Percentiles rank a stretch among this genome's conserved stretches.
Conservation (phyloP, 2,888 invertebrate species). For the Pyralis farinalis region DNA sequence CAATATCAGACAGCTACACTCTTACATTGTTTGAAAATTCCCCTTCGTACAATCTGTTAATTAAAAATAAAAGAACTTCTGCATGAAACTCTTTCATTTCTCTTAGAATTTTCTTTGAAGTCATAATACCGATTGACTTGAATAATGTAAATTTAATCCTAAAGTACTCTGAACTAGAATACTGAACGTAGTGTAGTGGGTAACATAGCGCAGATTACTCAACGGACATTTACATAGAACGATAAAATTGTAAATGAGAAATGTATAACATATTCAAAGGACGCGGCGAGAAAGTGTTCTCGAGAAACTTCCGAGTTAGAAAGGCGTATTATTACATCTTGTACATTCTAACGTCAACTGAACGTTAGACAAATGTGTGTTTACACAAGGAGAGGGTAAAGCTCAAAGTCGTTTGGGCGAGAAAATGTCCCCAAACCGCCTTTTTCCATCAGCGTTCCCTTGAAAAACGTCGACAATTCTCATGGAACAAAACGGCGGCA, state of each 20-base stretch:
- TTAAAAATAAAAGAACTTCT: too few relatives aligned
- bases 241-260: constrained; percentile 5
- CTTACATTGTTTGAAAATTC: too few relatives aligned
- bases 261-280: constrained; percentile 2
- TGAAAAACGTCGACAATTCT: constrained; percentile 9
- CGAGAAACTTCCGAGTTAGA: constrained; percentile 3
- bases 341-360: background rate
- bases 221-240: constrained; percentile 1
- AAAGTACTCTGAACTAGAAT: too few relatives aligned
- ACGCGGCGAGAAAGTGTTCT: background rate
- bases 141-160: too few relatives aligned
- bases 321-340: background rate
- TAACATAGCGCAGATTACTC: background rate
- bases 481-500: constrained; percentile 1
- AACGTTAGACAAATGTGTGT: background rate
- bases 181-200: too few relatives aligned
- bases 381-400: background rate
- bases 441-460: constrained; percentile 7
- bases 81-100: too few relatives aligned
- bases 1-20: too few relatives aligned
- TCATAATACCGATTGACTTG: too few relatives aligned
- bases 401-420: background rate
- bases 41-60: too few relatives aligned
- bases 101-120: too few relatives aligned
- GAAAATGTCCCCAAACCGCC: constrained; percentile 2